Percentiles rank a stretch among this genome's conserved stretches.
Evolutionary conservation across 2,888 invertebrate species (phyloP).

Genomic region (Synergus laeviventris): DNA sequence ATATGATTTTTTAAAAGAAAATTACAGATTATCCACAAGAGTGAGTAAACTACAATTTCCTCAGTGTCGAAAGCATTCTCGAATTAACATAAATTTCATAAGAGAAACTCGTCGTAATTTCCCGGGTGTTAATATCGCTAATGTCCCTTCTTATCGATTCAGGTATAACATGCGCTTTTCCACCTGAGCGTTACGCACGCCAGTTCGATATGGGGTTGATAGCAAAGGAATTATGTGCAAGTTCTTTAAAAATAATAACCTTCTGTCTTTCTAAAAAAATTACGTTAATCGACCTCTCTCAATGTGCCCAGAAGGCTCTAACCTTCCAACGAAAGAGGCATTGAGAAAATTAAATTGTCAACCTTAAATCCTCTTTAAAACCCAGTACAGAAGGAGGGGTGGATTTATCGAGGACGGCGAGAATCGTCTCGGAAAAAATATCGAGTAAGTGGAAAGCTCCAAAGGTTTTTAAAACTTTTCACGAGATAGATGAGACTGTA

Average conservation of each 20-base stretch:
- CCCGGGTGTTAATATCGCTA: not conserved
- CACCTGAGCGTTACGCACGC: not conserved
- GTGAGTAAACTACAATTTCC: not conserved
- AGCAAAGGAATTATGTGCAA: not conserved
- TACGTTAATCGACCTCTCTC: slow-evolving; percentile 9
- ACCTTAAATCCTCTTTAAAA: slow-evolving; percentile 36
- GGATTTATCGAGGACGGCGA: slow-evolving; percentile 28
- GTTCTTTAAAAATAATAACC: slow-evolving; percentile 15
- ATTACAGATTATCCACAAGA: not conserved
- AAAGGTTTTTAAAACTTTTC: slow-evolving; percentile 35
- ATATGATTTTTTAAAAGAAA: too few species aligned
- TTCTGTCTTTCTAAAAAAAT: slow-evolving; percentile 18
- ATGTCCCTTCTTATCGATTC: slow-evolving; percentile 20
- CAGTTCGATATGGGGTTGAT: not conserved
- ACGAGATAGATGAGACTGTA: slow-evolving; percentile 28
- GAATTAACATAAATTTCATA: not conserved
- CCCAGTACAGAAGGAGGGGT: not conserved
- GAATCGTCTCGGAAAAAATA: slow-evolving; percentile 38
- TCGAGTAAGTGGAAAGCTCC: slow-evolving; percentile 4
- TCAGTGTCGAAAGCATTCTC: not conserved
- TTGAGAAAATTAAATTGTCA: slow-evolving; percentile 40
- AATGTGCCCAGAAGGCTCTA: slow-evolving; percentile 30
- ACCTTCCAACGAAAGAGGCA: slow-evolving; percentile 15
- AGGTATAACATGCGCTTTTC: not conserved
- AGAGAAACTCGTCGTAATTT: not conserved